Base-by-base conservation (phyloP, 2,888 invertebrate species). In the Polietes domitor region DNA sequence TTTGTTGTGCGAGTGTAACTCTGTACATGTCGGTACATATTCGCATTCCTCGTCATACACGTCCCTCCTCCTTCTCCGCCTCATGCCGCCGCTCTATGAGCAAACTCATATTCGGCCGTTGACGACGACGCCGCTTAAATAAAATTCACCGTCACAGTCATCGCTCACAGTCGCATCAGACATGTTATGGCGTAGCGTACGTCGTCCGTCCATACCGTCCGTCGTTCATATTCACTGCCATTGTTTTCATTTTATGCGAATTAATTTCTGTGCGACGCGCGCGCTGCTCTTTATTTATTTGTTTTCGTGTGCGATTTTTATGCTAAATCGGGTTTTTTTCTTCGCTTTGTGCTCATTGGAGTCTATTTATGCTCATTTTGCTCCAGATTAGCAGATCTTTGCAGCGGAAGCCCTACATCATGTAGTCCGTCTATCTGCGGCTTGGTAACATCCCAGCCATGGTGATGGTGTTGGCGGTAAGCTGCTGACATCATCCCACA, bases 211-310 rank as follows among this genome's bases (percentile, higher is more conserved):
- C 28, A 17, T 17, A 1, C n/a, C 61, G 28, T 28, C 32, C 61
- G 17, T 61, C 58, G 26, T 15, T 26, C 15, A 24, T 10, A 24
- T 15, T 65, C 17, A 65, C 65, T 41, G 41, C 21, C 41, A 43
- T 68, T 68, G 68, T 68, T 37, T 43, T 68, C 41, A 61, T 28
- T 61, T 41, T 68, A 68, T 68, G 68, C 68, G 68, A 68, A 68
- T 68, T 68, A 68, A 68, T 68, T 68, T 68, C 10, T 21, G 15
- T 43, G 68, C 26, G 26, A n/a, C 15, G 12, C 15, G 26, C 26
- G 5, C 3, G 10, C 26, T 26, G 3, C 15, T 58, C 26, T 24
- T 55, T 55, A 6, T 55, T 55, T 58, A 15, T 15, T 26, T 58
- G 2, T 26, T 26, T 26, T 55, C 24, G 55, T 58, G 58, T 58